Percentiles rank a stretch among this genome's conserved stretches.
phyloP scores from a whole-genome alignment of 2,888 invertebrate genomes.

The Eupithecia pulchellata region DNA sequence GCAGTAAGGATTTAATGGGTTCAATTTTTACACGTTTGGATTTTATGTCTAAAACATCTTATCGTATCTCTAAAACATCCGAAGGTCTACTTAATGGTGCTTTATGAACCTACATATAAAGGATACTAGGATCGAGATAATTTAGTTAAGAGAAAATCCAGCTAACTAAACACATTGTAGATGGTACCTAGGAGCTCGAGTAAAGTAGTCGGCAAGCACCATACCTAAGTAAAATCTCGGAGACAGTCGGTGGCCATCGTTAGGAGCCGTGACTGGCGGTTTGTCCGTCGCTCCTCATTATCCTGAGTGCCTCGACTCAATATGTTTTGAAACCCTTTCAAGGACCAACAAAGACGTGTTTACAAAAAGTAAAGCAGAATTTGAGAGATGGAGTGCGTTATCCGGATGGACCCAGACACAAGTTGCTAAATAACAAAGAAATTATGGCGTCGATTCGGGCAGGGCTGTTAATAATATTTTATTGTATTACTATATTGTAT shows the following conservation, averaged over 20 bases:
- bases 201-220: constrained; percentile 12
- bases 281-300: constrained; percentile 63
- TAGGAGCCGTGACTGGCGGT: constrained; percentile 73
- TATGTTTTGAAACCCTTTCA: constrained; percentile 76
- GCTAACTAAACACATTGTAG: background rate
- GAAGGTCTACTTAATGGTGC: too few species aligned
- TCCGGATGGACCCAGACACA: background rate
- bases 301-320: constrained; percentile 69
- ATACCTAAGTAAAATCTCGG: background rate
- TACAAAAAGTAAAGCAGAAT: constrained; percentile 27
- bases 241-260: constrained; percentile 52
- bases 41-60: too few species aligned
- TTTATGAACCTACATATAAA: too few species aligned
- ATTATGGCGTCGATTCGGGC: background rate
- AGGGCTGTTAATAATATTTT: background rate
- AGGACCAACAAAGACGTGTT: constrained; percentile 35
- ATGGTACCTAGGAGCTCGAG: background rate
- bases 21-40: background rate
- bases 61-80: too few species aligned
- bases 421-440: background rate
- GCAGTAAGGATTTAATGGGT: background rate
- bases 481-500: too few species aligned
- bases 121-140: too few species aligned
- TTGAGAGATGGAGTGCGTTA: constrained; percentile 5
- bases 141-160: background rate